phyloP scores from a whole-genome alignment of 2,888 invertebrate species.

The Microchrysa polita region DNA sequence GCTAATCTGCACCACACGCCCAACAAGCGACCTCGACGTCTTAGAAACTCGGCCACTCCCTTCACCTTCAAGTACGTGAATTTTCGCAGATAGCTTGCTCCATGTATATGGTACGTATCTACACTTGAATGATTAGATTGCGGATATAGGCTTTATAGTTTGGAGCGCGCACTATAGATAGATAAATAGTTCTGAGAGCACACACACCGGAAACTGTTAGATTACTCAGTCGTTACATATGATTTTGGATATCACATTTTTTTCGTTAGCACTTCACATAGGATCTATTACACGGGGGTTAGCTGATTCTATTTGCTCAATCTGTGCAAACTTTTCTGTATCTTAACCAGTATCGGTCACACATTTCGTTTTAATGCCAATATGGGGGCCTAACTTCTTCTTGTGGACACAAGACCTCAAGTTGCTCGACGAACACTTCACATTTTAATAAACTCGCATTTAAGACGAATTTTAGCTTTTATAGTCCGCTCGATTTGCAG shows the following conservation, averaged over 20 bases:
- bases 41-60: constrained; percentile 17
- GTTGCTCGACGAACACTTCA: constrained; percentile 63
- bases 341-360: neutral
- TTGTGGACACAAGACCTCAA: constrained; percentile 29
- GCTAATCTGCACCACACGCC: constrained; percentile 35
- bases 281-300: too few species aligned
- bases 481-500: constrained; percentile 56
- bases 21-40: constrained; percentile 34
- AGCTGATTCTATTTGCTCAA: neutral
- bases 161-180: neutral
- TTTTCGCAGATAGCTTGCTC: neutral
- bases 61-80: constrained; percentile 16
- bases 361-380: neutral
- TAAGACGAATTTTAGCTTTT: constrained; percentile 64
- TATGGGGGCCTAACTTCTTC: constrained; percentile 1
- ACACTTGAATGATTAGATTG: neutral
- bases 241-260: neutral
- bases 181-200: too few species aligned
- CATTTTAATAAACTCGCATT: constrained; percentile 65
- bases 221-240: constrained; percentile 29
- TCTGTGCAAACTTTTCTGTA: too few species aligned
- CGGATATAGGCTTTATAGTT: neutral
- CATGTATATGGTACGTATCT: too few species aligned
- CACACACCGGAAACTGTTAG: constrained; percentile 22
- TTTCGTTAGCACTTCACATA: neutral